phyloP scores from a whole-genome alignment of 2,797 vertebrate species.

The Pagetopsis macropterus region DNA sequence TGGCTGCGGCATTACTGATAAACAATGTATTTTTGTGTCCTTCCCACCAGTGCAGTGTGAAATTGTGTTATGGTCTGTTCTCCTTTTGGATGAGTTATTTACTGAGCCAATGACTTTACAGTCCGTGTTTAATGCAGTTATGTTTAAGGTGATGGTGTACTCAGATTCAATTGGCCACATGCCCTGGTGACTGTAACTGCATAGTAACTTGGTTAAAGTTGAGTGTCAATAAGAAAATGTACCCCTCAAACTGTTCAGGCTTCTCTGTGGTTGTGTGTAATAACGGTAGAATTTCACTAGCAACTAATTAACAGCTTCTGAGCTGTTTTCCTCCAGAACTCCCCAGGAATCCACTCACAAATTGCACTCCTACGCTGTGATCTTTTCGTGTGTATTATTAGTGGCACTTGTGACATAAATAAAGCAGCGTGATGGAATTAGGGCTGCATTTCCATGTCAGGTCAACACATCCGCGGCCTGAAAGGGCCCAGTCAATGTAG shows the following conservation, averaged over 20 bases:
- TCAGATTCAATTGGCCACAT: not conserved
- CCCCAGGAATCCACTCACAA: not conserved
- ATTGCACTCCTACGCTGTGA: not conserved
- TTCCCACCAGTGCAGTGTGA: not conserved
- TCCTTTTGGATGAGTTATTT: slow-evolving; percentile 4
- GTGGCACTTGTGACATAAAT: not conserved
- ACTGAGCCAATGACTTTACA: slow-evolving; percentile 16
- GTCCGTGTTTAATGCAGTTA: slow-evolving; percentile 5
- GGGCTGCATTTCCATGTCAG: not conserved
- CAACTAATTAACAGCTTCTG: not conserved
- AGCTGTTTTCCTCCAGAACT: not conserved
- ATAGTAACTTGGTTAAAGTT: slow-evolving; percentile 15
- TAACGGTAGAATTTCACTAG: not conserved
- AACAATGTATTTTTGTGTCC: not conserved
- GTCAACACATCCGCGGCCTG: not conserved
- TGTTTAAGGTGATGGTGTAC: not conserved
- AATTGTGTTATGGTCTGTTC: not conserved
- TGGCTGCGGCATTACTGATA: not conserved
- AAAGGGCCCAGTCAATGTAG: not conserved
- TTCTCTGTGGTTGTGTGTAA: not conserved
- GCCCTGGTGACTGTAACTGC: not conserved
- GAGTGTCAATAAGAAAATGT: not conserved
- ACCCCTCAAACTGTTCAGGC: not conserved
- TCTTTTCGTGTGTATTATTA: not conserved
- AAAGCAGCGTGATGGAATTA: not conserved